Evolutionary conservation across 2,797 vertebrate genomes (phyloP).

Genomic region (Poecilia velifera): DNA sequence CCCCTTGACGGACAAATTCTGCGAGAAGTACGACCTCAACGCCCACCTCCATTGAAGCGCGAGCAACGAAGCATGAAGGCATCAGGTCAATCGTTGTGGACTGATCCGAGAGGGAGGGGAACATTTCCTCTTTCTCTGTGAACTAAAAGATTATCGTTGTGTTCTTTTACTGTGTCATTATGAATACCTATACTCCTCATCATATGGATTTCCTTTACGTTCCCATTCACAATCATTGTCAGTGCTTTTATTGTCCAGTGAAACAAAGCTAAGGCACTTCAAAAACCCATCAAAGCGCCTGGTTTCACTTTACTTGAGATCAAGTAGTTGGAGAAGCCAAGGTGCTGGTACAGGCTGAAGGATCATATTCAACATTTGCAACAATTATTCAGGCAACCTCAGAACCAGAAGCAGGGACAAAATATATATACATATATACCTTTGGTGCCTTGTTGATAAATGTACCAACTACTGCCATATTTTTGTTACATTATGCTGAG

Average conservation of each 20-base stretch:
- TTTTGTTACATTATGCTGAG: constrained; percentile 89
- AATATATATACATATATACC: constrained; percentile 62
- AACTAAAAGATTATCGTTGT: constrained; percentile 73
- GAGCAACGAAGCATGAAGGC: constrained; percentile 21
- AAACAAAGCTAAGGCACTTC: constrained; percentile 62
- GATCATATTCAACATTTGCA: constrained; percentile 72
- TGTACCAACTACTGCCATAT: constrained; percentile 89
- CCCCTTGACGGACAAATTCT: constrained; percentile 99
- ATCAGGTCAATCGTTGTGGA: constrained; percentile 50
- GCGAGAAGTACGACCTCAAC: constrained; percentile 98
- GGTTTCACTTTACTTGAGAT: constrained; percentile 64
- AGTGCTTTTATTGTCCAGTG: constrained; percentile 64
- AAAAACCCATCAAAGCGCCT: constrained; percentile 55
- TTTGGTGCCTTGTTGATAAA: constrained; percentile 91
- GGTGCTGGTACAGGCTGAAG: constrained; percentile 77
- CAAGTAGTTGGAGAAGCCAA: constrained; percentile 61
- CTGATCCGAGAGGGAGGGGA: constrained; percentile 13
- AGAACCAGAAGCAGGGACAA: constrained; percentile 79
- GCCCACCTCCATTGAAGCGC: constrained; percentile 92
- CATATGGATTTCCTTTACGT: constrained; percentile 57
- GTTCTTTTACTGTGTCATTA: constrained; percentile 73
- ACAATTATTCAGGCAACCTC: constrained; percentile 79
- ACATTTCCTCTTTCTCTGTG: constrained; percentile 59
- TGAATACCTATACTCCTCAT: constrained; percentile 67
- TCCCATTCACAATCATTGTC: constrained; percentile 59